A percentile compares a stretch with the other conserved stretches of the same genome.
phyloP scores from a whole-genome alignment of 2,113 vertebrate genomes.

The pig (Sus scrofa) region DNA sequence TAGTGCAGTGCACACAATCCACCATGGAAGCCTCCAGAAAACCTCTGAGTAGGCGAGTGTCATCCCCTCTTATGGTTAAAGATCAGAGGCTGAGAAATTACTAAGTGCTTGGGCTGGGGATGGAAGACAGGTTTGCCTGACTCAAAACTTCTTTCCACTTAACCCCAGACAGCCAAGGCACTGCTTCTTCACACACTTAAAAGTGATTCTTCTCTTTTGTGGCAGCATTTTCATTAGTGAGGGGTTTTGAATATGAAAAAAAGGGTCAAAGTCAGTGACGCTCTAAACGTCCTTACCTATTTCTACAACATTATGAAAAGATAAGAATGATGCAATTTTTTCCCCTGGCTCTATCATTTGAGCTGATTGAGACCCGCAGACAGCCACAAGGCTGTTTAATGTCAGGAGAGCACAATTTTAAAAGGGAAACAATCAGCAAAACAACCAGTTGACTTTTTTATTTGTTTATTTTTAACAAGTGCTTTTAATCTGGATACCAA shows the following conservation, averaged over 20 bases:
- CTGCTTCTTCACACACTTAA: background rate
- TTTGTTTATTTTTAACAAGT: background rate
- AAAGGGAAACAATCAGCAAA: conserved; percentile 9
- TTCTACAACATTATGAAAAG: conserved; percentile 19
- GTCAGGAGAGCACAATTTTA: background rate
- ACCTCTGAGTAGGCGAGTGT: background rate
- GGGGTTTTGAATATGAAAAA: background rate
- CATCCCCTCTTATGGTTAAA: background rate
- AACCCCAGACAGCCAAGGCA: background rate
- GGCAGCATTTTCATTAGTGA: background rate
- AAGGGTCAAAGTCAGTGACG: background rate
- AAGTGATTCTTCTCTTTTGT: background rate
- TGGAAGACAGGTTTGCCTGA: background rate
- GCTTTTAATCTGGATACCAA: background rate
- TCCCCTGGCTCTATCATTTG: background rate
- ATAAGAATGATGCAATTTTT: background rate
- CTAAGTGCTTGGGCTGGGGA: background rate
- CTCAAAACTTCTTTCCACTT: background rate
- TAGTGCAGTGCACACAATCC: accelerated
- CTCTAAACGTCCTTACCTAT: background rate
- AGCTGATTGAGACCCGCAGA: background rate
- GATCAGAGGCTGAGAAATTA: background rate
- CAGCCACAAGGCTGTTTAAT: background rate
- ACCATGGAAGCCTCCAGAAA: background rate
- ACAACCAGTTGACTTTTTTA: background rate